These are phyloP conservation scores for Isurus oxyrinchus DNA, from an alignment of 2,113 vertebrate genomes.

Conservation along the genomic window DNA sequence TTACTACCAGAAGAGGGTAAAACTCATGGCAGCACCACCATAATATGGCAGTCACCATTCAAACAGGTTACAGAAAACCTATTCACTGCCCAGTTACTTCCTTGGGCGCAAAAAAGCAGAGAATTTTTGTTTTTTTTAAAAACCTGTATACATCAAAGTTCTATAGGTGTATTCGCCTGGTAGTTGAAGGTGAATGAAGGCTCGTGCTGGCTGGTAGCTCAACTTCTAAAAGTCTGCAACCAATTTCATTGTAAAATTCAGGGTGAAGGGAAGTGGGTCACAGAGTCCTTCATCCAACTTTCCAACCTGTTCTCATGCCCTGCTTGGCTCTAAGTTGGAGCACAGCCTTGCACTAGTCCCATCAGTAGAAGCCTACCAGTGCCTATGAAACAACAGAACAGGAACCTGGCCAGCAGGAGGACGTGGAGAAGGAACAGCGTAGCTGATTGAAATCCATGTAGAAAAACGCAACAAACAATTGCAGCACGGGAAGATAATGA, in stretches of 20 bases:
- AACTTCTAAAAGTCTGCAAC: neutral
- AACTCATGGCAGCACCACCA: neutral
- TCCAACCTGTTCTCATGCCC: neutral
- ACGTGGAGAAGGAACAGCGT: neutral
- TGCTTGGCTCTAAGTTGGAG: neutral
- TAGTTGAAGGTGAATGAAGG: neutral
- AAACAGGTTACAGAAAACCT: neutral
- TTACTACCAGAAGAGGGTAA: neutral
- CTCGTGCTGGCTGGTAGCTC: neutral
- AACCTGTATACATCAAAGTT: neutral
- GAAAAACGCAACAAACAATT: neutral
- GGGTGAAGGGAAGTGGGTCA: neutral
- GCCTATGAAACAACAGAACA: neutral
- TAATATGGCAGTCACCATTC: neutral
- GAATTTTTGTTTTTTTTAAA: neutral
- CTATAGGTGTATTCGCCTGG: neutral
- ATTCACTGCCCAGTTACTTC: neutral
- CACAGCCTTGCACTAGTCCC: neutral
- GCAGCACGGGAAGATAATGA: neutral
- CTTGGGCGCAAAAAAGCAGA: neutral
- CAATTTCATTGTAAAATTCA: neutral
- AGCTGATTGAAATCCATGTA: neutral
- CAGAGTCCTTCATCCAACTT: neutral
- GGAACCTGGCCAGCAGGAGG: neutral
- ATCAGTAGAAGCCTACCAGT: neutral